A percentile compares a stretch with the other conserved stretches of the same genome.
Conservation (phyloP, 2,797 vertebrate species). For the Takifugu rubripes region DNA sequence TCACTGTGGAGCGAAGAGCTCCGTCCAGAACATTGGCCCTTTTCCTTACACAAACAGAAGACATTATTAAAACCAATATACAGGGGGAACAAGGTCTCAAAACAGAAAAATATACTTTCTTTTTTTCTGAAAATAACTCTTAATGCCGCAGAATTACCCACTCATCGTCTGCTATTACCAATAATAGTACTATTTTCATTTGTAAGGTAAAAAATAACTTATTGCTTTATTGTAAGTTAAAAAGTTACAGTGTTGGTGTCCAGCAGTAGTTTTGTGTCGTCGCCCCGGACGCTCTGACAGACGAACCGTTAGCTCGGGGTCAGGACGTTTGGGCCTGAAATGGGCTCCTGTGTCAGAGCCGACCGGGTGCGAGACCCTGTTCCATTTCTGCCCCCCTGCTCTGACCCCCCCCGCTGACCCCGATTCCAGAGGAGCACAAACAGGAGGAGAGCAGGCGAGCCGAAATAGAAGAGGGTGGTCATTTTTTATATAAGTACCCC, state of each 20-base stretch:
- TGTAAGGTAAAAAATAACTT: slow-evolving; percentile 81
- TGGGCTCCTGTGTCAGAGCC: slow-evolving; percentile 53
- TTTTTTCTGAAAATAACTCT: slow-evolving; percentile 79
- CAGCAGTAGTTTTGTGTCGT: slow-evolving; percentile 75
- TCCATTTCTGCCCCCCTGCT: slow-evolving; percentile 57
- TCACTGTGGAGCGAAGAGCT: slow-evolving; percentile 51
- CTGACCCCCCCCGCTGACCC: slow-evolving; percentile 11
- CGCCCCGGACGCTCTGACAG: slow-evolving; percentile 64
- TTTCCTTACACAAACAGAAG: slow-evolving; percentile 63
- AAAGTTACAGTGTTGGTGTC: slow-evolving; percentile 83
- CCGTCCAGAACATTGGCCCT: slow-evolving; percentile 61
- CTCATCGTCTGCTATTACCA: slow-evolving; percentile 68
- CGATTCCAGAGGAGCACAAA: slow-evolving; percentile 51
- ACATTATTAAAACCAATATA: slow-evolving; percentile 68
- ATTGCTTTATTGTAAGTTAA: slow-evolving; percentile 82
- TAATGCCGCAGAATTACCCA: slow-evolving; percentile 79
- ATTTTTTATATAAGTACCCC: slow-evolving; percentile 64
- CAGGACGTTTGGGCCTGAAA: slow-evolving; percentile 59
- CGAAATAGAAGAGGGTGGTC: slow-evolving; percentile 58
- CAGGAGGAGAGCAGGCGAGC: slow-evolving; percentile 36
- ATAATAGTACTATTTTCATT: slow-evolving; percentile 76
- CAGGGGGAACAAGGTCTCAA: slow-evolving; percentile 70
- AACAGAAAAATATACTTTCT: slow-evolving; percentile 78
- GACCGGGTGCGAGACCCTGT: slow-evolving; percentile 65
- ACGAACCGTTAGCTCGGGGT: slow-evolving; percentile 49